Conservation (phyloP, 2,888 invertebrate species). For the Diarsia dahlii region DNA sequence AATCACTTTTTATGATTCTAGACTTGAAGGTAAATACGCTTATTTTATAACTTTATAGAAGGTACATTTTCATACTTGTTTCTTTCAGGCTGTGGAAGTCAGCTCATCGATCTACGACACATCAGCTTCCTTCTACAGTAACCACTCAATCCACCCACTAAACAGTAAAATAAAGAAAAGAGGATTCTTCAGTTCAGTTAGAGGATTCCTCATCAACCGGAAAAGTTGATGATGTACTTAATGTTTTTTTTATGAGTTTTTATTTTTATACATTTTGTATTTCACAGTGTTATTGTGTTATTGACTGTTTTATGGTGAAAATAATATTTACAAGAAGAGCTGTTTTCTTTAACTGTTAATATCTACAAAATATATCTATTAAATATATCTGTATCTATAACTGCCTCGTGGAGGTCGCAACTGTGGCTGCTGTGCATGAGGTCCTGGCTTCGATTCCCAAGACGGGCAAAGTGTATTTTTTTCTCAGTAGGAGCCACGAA, state of each 20-base stretch:
- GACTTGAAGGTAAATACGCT: too few species aligned
- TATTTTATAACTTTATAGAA: background rate
- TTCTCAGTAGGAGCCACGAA: too few species aligned
- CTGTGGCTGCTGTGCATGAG: too few species aligned
- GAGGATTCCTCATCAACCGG: conserved; percentile 78
- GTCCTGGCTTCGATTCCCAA: too few species aligned
- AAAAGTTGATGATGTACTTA: conserved; percentile 68
- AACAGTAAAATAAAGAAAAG: conserved; percentile 79
- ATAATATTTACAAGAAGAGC: conserved; percentile 24
- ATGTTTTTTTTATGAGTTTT: conserved; percentile 46
- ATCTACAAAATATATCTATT: too few species aligned
- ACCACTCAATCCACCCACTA: conserved; percentile 78
- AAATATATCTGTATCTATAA: too few species aligned
- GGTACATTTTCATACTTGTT: conserved; percentile 5
- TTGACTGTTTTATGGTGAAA: conserved; percentile 45
- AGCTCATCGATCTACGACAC: conserved; percentile 85
- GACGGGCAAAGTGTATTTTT: too few species aligned
- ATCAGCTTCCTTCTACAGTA: conserved; percentile 84
- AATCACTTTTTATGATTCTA: too few species aligned
- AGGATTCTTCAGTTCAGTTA: conserved; percentile 82
- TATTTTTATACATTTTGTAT: conserved; percentile 52
- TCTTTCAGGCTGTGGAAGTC: conserved; percentile 81
- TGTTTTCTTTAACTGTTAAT: too few species aligned
- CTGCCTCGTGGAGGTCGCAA: too few species aligned
- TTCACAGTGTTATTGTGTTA: conserved; percentile 41